Evolutionary conservation across 2,113 vertebrate genomes (phyloP).

Genomic region (Proterorhinus semilunaris): DNA sequence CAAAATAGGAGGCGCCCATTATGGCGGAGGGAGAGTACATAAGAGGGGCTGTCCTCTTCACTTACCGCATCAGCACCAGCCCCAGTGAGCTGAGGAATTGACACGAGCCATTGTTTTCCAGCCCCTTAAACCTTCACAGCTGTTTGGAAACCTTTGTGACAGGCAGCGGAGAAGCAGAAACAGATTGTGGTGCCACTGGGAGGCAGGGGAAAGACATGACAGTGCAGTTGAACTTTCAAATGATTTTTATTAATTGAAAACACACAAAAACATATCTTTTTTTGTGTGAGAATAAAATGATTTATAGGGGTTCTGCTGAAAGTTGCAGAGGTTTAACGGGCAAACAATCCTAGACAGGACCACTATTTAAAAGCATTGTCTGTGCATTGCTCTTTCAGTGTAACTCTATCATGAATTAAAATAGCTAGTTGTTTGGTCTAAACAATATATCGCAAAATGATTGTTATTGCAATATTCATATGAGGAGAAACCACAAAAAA

Average conservation of each 20-base stretch:
- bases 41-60: slow-evolving; percentile 30
- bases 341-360: too few relatives aligned
- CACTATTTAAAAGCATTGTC: too few relatives aligned
- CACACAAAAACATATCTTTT: not conserved
- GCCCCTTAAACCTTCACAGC: slow-evolving; percentile 54
- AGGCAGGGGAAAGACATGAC: slow-evolving; percentile 16
- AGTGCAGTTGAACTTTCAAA: slow-evolving; percentile 32
- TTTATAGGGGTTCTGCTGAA: not conserved
- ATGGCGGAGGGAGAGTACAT: not conserved
- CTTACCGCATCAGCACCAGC: slow-evolving; percentile 13
- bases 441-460: too few relatives aligned
- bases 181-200: slow-evolving; percentile 53
- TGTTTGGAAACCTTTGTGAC: slow-evolving; percentile 61
- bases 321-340: not conserved
- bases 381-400: too few relatives aligned
- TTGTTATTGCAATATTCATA: too few relatives aligned
- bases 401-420: too few relatives aligned
- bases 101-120: slow-evolving; percentile 59
- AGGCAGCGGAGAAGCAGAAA: slow-evolving; percentile 49
- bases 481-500: too few relatives aligned
- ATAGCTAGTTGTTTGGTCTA: too few relatives aligned
- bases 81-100: slow-evolving; percentile 32
- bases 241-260: slow-evolving; percentile 12
- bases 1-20: too few relatives aligned
- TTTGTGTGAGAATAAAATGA: not conserved